Evolutionary conservation across 2,888 invertebrate species (phyloP), one percentile per base, ranked within the genome.

Genomic region (Heliconius cydno): DNA sequence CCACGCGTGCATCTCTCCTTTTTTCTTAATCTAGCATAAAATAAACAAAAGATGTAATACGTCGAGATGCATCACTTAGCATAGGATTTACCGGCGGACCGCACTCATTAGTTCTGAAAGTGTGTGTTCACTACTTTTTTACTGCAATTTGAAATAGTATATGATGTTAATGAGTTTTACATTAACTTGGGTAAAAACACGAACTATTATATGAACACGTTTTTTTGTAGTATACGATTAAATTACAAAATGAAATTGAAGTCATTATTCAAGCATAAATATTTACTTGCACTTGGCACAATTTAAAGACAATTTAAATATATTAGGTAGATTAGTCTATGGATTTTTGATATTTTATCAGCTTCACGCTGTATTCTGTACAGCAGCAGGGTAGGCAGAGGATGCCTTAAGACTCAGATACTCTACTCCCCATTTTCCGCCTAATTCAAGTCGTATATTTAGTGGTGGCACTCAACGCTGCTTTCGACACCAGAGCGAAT

Each of bases 81-180:
- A 86, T 86, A 78, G 77, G 74, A 88, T 88, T 88, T 87, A 88
- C 86, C 79, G 79, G 75, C 72, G 65, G 76, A 83, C 82, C 80
- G 85, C 80, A 84, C 88, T 90, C 90, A 89, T 91, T 92, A 91
- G 87, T 86, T 86, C 89, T 86, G 88, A 90, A 89, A 89, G 87
- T 86, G 88, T 90, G 88, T 90, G 88, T 89, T 88, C 60, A 19
- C 73, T 60, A 34, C 7, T 60, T 73, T 73, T 73, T 73, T 73
- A 73, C 73, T 15, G 73, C 73, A 73, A 73, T 73, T 60, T 25
- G 34, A 73, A 73, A 73, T 57, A 34, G 73, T 73, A 60, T 70
- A 73, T 73, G 60, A 73, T 73, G 57, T 60, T 73, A 73, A 73
- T 60, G 57, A 60, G 34, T 73, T 73, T 73, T 73, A 60, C 73